Conservation (phyloP, 23 tunicate species). For the Phallusia fumigata region DNA sequence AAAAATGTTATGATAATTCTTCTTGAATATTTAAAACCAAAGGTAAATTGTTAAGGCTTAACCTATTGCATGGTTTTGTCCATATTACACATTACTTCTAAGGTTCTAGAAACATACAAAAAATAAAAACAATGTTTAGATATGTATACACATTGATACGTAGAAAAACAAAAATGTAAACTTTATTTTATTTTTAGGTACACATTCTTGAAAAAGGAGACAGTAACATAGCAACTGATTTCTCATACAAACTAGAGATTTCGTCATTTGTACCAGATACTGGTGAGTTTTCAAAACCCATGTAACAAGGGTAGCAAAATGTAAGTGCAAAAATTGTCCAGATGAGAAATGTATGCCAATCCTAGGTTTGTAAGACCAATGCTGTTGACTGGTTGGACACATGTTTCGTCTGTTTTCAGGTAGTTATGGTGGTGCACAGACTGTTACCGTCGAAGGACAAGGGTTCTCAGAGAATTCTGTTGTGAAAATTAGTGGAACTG, state of each 20-base stretch:
- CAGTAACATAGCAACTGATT: not conserved
- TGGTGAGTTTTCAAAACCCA: constrained; percentile 9
- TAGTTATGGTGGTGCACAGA: constrained; percentile 72
- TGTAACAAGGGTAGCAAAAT: not conserved
- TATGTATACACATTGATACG: not conserved
- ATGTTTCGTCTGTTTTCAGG: too few species aligned
- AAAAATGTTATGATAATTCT: too few species aligned
- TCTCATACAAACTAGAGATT: constrained; percentile 22
- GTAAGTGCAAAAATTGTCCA: not conserved
- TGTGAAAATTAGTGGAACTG: constrained; percentile 27
- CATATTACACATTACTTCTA: too few species aligned
- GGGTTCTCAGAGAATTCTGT: constrained; percentile 45
- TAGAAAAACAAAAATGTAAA: not conserved
- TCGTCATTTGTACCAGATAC: constrained; percentile 6
- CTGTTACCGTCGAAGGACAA: constrained; percentile 38
- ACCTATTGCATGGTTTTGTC: too few species aligned
- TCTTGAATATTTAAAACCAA: too few species aligned
- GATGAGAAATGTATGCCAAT: too few species aligned
- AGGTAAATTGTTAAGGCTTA: not conserved
- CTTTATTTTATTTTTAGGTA: constrained; percentile 4
- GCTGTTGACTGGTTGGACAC: too few species aligned
- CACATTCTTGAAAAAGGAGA: not conserved
- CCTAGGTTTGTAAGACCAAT: too few species aligned
- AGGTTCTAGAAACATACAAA: too few species aligned
- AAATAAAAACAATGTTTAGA: too few species aligned